Base-by-base conservation (phyloP, 2,113 vertebrate genomes). In the Eretmodus cyanostictus region DNA sequence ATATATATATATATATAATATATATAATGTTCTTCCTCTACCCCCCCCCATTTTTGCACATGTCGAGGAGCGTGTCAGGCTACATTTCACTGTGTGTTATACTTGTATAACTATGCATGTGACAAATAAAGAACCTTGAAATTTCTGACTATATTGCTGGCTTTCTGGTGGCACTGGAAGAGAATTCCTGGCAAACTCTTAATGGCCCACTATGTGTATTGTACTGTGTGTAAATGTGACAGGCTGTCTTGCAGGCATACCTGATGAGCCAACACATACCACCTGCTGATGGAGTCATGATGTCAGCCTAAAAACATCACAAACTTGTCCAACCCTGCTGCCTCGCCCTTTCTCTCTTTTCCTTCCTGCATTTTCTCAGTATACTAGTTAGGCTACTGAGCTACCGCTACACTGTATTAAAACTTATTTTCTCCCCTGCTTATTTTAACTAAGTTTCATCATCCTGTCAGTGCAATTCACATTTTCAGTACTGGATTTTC, bases 231-330 rank as follows among this genome's bases (percentile, higher is more conserved):
- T 63, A 19, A 73, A 47, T 59, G 59, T 90, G 90, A 92, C 90
- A 59, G 53, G 47, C 87, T 63, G 73, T 89, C 92, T 91, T 68
- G 83, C 79, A 86, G 87, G 78, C 73, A 83, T 80, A 93, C 82
- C 87, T 94, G 89, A 88, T 87, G 87, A 94, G 80, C 92, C 76
- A 87, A 85, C 87, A 85, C 83, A 87, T 86, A 90, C 91, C 92
- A 93, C 87, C 89, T 90, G 91, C 87, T 92, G 82, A 87, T 89
- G 90, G 36, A 87, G 94, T 85, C 87, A 91, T 95, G 92, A 95
- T 94, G 96, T 95, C 92, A 94, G 90, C 86, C 83, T 16, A 12
- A 59, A 96, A 95, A 87, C 82, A 94, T 92, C 9, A 94, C 9
- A 94, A 94, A 94, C 91, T 94, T 91, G 88, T 91, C 89, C 86